These are phyloP conservation scores for Ichneumoninae sp. DNA, from an alignment of 2,888 invertebrate species.

Conservation along the genomic window DNA sequence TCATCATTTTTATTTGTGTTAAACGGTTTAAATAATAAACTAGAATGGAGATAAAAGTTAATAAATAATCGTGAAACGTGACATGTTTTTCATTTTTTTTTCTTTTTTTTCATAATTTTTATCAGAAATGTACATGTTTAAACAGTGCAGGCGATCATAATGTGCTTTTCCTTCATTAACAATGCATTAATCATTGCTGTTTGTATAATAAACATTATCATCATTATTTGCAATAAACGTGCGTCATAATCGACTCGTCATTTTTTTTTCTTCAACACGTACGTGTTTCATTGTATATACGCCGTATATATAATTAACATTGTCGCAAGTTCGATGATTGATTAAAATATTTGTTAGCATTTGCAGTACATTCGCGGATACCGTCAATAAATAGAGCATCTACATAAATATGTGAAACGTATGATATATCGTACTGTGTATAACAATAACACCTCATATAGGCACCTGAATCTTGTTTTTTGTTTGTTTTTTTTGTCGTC, in stretches of 20 bases:
- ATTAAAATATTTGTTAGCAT: conserved; percentile 61
- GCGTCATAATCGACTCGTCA: conserved; percentile 60
- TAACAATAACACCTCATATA: conserved; percentile 64
- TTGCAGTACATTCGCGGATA: conserved; percentile 46
- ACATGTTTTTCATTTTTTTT: conserved; percentile 51
- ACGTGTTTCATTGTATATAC: conserved; percentile 36
- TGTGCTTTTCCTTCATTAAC: conserved; percentile 57
- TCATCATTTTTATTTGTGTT: neutral
- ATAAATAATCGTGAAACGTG: conserved; percentile 25
- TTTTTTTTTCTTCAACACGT: conserved; percentile 20
- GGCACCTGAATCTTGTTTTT: conserved; percentile 62
- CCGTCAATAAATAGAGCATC: conserved; percentile 64
- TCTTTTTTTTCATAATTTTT: conserved; percentile 37
- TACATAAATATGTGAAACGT: conserved; percentile 65
- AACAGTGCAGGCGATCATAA: conserved; percentile 60
- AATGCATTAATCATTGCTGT: conserved; percentile 62
- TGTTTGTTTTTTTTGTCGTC: conserved; percentile 33
- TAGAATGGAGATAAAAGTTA: neutral
- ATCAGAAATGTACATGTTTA: conserved; percentile 56
- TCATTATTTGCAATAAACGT: conserved; percentile 58
- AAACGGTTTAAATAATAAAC: neutral
- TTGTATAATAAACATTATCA: conserved; percentile 58
- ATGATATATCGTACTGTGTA: conserved; percentile 58
- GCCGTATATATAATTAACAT: conserved; percentile 47
- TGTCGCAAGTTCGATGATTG: conserved; percentile 62